Evolutionary conservation across 2,797 vertebrate species (phyloP), one percentile per base, ranked within the genome.

Genomic region (Heterohyrax brucei): DNA sequence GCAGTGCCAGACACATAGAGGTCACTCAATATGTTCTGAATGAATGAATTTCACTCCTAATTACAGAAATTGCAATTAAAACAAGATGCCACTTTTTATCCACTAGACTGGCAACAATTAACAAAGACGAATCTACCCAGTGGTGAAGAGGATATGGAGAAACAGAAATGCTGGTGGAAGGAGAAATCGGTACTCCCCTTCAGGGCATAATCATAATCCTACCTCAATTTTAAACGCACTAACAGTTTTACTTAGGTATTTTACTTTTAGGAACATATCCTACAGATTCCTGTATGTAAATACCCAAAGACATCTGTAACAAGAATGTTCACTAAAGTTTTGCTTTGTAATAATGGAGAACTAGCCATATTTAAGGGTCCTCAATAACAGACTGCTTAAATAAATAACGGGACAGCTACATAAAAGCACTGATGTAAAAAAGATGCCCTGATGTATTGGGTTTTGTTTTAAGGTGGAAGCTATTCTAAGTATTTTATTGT

Each of bases 51-150:
- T 76, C 53, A 80, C 26, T 96, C 78, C 59, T 61, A 62, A 66
- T 53, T 78, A 77, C 85, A 84, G 39, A 61, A 26, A 77, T 14
- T 13, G 24, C 72, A 88, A 78, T 78, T 87, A 81, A 94, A 96
- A 90, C 26, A 77, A 72, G 30, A 78, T 30, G 44, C 5, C 21
- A 59, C 50, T 76, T 85, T 96, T 90, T 33, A 75, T 61, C 19
- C 48, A 64, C 6, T 44, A 93, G 48, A 56, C n/a, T 82, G 89
- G 87, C 33, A 93, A 93, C 92, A 39, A 78, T 30, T 16, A 39
- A 66, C 39, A 83, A 86, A 76, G 56, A 78, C 8, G 62, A 53
- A 33, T 39, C 62, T 39, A 76, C 53, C 21, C 44, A 53, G 12
- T 44, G 48, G n/a, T 79, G 21, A 75, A 72, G 78, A 59, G 16